A percentile compares a stretch with the other conserved stretches of the same genome.
These are phyloP conservation scores for Anarrhichthys ocellatus DNA, from an alignment of 2,113 vertebrate genomes.

Conservation along the genomic window DNA sequence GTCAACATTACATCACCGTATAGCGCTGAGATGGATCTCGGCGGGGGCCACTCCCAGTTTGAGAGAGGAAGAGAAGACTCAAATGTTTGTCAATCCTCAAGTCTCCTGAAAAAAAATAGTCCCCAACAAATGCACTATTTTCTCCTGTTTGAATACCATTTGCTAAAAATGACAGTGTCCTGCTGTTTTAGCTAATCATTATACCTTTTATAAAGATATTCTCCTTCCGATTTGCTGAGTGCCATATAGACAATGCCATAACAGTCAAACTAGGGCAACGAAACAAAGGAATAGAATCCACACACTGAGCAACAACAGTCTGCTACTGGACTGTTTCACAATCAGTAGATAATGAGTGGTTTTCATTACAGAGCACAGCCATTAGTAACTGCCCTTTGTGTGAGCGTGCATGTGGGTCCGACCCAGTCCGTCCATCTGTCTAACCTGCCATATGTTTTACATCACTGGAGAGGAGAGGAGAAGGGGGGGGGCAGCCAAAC, in stretches of 20 bases:
- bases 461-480: slow-evolving; percentile 54
- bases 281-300: neutral
- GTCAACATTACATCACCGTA: slow-evolving; percentile 52
- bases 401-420: slow-evolving; percentile 3
- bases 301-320: slow-evolving; percentile 2
- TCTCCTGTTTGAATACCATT: neutral
- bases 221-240: neutral
- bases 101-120: slow-evolving; percentile 10
- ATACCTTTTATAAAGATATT: neutral
- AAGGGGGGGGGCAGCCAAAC: slow-evolving; percentile 30
- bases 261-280: neutral
- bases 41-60: slow-evolving; percentile 21
- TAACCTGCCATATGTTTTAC: slow-evolving; percentile 72
- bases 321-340: slow-evolving; percentile 45
- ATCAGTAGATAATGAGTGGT: slow-evolving; percentile 60
- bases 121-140: neutral
- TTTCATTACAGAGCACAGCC: slow-evolving; percentile 62
- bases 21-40: slow-evolving; percentile 21
- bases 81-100: slow-evolving; percentile 23
- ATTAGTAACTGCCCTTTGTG: slow-evolving; percentile 44
- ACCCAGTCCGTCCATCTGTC: slow-evolving; percentile 49
- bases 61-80: slow-evolving; percentile 15
- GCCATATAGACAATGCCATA: neutral
- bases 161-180: neutral
- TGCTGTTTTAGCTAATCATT: neutral